A percentile compares a stretch with the other conserved stretches of the same genome.
Evolutionary conservation across 2,888 invertebrate species (phyloP).

Genomic region (Hypolimnas misippus): DNA sequence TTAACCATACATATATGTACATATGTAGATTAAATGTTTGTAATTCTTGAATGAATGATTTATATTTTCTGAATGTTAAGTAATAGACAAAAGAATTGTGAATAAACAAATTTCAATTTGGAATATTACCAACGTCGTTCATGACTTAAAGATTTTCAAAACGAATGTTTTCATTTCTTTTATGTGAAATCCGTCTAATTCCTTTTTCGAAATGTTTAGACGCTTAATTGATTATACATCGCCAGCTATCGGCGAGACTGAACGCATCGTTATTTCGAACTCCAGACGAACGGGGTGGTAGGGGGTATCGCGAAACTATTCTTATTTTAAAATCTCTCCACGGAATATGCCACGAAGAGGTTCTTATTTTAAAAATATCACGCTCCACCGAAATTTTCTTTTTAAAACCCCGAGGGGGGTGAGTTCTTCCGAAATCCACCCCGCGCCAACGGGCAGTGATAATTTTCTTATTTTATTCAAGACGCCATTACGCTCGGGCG

Average conservation of each 20-base stretch:
- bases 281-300: conserved; percentile 70
- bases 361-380: conserved; percentile 84
- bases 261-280: conserved; percentile 67
- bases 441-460: conserved; percentile 76
- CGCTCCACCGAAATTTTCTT: conserved; percentile 83
- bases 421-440: conserved; percentile 80
- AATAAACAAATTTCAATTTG: neutral
- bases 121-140: neutral
- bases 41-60: no score
- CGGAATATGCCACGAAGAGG: conserved; percentile 83
- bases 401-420: conserved; percentile 76
- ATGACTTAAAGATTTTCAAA: neutral
- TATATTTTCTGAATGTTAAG: neutral
- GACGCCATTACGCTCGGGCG: conserved; percentile 42
- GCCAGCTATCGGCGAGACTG: conserved; percentile 30
- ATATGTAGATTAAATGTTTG: no score
- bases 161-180: neutral
- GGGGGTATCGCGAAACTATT: conserved; percentile 81
- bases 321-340: conserved; percentile 84
- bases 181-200: neutral
- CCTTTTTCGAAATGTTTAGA: neutral
- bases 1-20: no score
- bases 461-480: conserved; percentile 77
- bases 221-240: conserved; percentile 14
- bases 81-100: no score